Conservation (phyloP, 2,888 invertebrate species). For the Stratiomys singularior region DNA sequence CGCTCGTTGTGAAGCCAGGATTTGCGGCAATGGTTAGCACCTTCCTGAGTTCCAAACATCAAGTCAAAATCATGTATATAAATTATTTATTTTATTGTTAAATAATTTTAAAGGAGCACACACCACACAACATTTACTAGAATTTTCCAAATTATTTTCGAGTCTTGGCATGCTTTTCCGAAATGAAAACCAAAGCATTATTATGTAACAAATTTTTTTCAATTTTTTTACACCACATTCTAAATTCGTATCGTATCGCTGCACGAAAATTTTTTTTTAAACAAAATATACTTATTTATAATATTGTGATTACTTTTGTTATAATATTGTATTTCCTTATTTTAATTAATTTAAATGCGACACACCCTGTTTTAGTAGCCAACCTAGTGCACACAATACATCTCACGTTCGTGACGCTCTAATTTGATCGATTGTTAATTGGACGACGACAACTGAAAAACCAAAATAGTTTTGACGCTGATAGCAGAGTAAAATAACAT, state of each 20-base stretch:
- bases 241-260: neutral
- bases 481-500: neutral
- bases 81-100: slow-evolving; percentile 40
- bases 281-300: slow-evolving; percentile 15
- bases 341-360: slow-evolving; percentile 14
- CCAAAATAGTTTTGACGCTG: slow-evolving; percentile 23
- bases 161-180: slow-evolving; percentile 23
- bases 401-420: too few relatives aligned
- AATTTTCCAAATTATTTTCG: slow-evolving; percentile 20
- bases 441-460: too few relatives aligned
- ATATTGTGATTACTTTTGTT: slow-evolving; percentile 21
- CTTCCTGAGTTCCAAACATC: neutral
- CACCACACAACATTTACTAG: neutral
- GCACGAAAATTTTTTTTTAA: neutral
- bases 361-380: too few relatives aligned
- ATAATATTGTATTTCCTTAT: slow-evolving; percentile 9
- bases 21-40: too few relatives aligned
- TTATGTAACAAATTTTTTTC: slow-evolving; percentile 2
- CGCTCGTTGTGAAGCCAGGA: too few relatives aligned
- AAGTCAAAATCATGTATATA: slow-evolving; percentile 37
- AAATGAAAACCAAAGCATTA: slow-evolving; percentile 40
- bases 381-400: too few relatives aligned
- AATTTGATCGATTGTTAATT: too few relatives aligned
- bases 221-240: slow-evolving; percentile 3
- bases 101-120: slow-evolving; percentile 13